phyloP scores from a whole-genome alignment of 2,113 vertebrate genomes.

The Podiceps cristatus region DNA sequence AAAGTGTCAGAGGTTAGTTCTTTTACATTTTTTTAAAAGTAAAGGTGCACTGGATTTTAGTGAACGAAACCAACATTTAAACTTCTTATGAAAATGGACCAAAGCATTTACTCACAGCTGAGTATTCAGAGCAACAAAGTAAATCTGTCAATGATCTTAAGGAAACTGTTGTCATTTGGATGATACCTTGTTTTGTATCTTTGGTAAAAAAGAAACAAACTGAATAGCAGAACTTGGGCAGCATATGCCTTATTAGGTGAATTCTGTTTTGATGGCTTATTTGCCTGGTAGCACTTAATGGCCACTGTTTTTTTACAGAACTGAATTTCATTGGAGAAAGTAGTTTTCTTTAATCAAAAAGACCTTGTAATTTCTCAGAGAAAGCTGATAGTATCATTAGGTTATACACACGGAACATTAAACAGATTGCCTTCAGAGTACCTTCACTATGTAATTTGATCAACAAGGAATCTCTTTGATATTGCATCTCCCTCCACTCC shows the following conservation, averaged over 20 bases:
- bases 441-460: neutral
- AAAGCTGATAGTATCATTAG: neutral
- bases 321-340: neutral
- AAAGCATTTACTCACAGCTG: neutral
- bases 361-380: neutral
- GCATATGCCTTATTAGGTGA: neutral
- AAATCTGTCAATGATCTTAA: neutral
- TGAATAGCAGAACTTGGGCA: neutral
- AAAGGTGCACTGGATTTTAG: neutral
- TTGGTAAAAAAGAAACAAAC: neutral
- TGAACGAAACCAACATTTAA: neutral
- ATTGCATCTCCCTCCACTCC: neutral
- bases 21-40: neutral
- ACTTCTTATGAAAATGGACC: neutral
- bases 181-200: neutral
- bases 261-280: neutral
- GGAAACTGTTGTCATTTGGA: neutral
- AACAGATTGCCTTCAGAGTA: neutral
- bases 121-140: neutral
- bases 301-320: neutral
- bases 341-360: neutral
- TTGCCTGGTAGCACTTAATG: neutral
- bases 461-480: neutral
- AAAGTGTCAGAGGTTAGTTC: constrained; percentile 74
- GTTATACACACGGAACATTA: neutral